A percentile compares a stretch with the other conserved stretches of the same genome.
phyloP scores from a whole-genome alignment of 2,888 invertebrate species.

The Polymixis flavicincta region DNA sequence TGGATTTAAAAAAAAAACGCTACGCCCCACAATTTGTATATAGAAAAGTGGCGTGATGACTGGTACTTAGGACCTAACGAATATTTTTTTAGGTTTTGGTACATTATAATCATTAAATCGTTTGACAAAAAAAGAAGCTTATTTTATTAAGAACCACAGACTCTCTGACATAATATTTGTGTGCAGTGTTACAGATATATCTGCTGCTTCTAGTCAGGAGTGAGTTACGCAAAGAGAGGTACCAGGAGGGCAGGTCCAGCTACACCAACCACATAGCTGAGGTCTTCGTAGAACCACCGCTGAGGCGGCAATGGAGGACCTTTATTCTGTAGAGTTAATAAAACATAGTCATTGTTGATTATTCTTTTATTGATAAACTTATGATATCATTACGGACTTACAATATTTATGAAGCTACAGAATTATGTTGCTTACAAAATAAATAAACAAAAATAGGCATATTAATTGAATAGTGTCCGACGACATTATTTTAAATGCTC shows the following conservation, averaged over 20 bases:
- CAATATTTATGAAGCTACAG: not conserved
- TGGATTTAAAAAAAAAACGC: too few relatives aligned
- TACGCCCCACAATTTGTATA: too few relatives aligned
- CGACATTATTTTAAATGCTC: not conserved
- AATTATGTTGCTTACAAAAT: too few relatives aligned
- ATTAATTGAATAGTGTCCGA: not conserved
- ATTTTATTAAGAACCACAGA: too few relatives aligned
- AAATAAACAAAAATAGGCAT: too few relatives aligned
- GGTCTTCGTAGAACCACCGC: slow-evolving; percentile 56
- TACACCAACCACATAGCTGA: slow-evolving; percentile 69
- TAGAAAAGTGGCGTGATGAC: too few relatives aligned
- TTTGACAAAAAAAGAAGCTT: too few relatives aligned
- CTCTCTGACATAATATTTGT: not conserved
- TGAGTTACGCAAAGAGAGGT: slow-evolving; percentile 68
- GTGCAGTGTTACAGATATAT: slow-evolving; percentile 70
- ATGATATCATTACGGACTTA: not conserved
- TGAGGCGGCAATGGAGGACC: slow-evolving; percentile 49
- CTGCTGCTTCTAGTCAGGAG: slow-evolving; percentile 68
- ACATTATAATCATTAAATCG: too few relatives aligned
- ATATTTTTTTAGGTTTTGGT: too few relatives aligned
- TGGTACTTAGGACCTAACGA: too few relatives aligned
- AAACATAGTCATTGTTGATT: not conserved
- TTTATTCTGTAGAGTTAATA: slow-evolving; percentile 40
- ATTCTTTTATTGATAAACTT: slow-evolving; percentile 6
- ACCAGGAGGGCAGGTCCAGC: slow-evolving; percentile 66